Percentiles rank a stretch among this genome's conserved stretches.
These are phyloP conservation scores for Microchirus variegatus DNA, from an alignment of 2,797 vertebrate species.

Conservation along the genomic window DNA sequence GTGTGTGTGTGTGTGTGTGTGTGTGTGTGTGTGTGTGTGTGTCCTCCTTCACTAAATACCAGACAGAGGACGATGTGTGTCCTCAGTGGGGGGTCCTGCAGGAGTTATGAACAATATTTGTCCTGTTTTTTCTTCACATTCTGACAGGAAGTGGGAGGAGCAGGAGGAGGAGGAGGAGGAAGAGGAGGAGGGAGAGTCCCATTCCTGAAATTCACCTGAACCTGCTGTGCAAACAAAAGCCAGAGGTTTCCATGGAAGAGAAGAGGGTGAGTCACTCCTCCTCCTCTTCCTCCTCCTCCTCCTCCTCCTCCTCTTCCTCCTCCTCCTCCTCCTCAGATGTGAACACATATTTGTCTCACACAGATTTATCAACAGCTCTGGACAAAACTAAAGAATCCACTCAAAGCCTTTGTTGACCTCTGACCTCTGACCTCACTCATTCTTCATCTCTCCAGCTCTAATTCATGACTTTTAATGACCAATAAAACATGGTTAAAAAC, in stretches of 20 bases:
- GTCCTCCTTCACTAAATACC: too few species aligned
- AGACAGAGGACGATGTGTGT: too few species aligned
- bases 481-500: too few species aligned
- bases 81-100: slow-evolving; percentile 1
- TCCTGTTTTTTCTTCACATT: slow-evolving; percentile 52
- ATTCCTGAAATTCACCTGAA: slow-evolving; percentile 80
- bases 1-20: slow-evolving; percentile 31
- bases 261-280: slow-evolving; percentile 4
- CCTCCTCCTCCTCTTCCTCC: not conserved
- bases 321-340: not conserved
- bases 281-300: not conserved
- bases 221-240: slow-evolving; percentile 70
- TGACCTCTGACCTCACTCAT: too few species aligned
- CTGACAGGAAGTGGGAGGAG: slow-evolving; percentile 54
- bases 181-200: slow-evolving; percentile 53
- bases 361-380: slow-evolving; percentile 48
- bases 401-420: too few species aligned
- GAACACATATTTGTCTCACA: slow-evolving; percentile 17
- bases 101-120: slow-evolving; percentile 71
- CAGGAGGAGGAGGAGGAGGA: slow-evolving; percentile 14
- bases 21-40: slow-evolving; percentile 30
- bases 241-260: slow-evolving; percentile 48
- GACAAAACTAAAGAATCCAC: too few species aligned
- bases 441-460: too few species aligned
- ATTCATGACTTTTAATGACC: too few species aligned